Base-by-base conservation (phyloP, 2,797 vertebrate species). In the Gobio occitaniae region DNA sequence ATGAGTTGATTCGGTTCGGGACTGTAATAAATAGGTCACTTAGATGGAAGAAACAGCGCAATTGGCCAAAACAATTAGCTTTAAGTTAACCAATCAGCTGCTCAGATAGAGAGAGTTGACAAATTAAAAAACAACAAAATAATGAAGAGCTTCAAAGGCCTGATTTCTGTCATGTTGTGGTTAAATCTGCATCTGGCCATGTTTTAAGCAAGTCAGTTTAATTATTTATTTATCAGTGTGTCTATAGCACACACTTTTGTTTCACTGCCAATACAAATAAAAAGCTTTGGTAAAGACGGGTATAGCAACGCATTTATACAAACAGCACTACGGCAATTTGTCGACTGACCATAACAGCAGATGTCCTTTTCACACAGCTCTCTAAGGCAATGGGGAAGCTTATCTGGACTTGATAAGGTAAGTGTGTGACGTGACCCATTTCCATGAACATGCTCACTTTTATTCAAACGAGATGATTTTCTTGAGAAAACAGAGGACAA, bases 361-460 rank as follows among this genome's bases (percentile, higher is more conserved):
- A 82, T 90, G 88, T 66, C 74, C 21, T 66, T 82, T 92, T 93
- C 86, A 71, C 89, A 90, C 88, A 87, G 76, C 78, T 82, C 77
- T 82, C 77, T 71, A 86, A 71, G 19, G 12, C 86, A 77, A 38
- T 12, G 17, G 44, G 19, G 38, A 76, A 36, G 65, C 84, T 87
- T 86, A 86, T 85, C 84, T 29, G 50, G 13, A 69, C 32, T 21
- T 81, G 66, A 88, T 90, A 77, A 90, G 87, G 83, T 38, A 7
- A 48, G 78, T 75, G 44, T 29, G n/a, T 13, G 19, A 10, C 36
- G 8, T 9, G 19, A 12, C 52, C 6, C 32, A 61, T 47, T 74
- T 75, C 61, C 21, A 54, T 71, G 29, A 69, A 63, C 29, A 61
- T 66, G 9, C 50, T 56, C 13, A 56, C 29, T 56, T 47, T 56